Base-by-base conservation (phyloP, 2,888 invertebrate species). In the Trichopria drosophilae region DNA sequence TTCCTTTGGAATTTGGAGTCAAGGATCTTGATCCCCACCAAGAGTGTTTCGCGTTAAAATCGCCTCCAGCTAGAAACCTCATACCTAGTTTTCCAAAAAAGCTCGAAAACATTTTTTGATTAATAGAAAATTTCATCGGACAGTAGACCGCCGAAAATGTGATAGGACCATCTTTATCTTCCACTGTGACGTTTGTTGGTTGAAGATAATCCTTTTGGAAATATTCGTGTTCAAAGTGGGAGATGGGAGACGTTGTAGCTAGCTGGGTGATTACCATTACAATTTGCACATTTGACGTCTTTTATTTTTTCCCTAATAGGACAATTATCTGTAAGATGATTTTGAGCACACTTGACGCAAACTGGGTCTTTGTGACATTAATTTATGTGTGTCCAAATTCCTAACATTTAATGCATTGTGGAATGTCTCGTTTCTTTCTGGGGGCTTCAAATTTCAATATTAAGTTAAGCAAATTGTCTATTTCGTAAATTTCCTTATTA, bases 61-160 rank as follows among this genome's bases (percentile, higher is more conserved):
- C n/a, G n/a, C n/a, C n/a, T n/a, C n/a, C n/a, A n/a, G n/a, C n/a
- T n/a, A n/a, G n/a, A n/a, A n/a, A n/a, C n/a, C n/a, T n/a, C n/a
- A n/a, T n/a, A n/a, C n/a, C n/a, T n/a, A n/a, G n/a, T n/a, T n/a
- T n/a, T n/a, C n/a, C n/a, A n/a, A n/a, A n/a, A n/a, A n/a, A n/a
- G n/a, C n/a, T n/a, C n/a, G n/a, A n/a, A n/a, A n/a, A n/a, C n/a
- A n/a, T n/a, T n/a, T n/a, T 16, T 41, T 55, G 2, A 61, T 62
- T 15, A n/a, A n/a, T n/a, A n/a, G n/a, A n/a, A n/a, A n/a, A n/a
- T n/a, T n/a, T n/a, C n/a, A n/a, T n/a, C n/a, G 59, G 56, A 26
- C 55, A 62, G 36, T 62, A 60, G 13, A 55, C 51, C 32, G 60
- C 55, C 28, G 47, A 43, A 15, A 61, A 29, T 15, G 45, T 49